Percentiles rank a stretch among this genome's conserved stretches.
Conservation (phyloP, 1,140 invertebrate genomes). For the Manduca sexta region DNA sequence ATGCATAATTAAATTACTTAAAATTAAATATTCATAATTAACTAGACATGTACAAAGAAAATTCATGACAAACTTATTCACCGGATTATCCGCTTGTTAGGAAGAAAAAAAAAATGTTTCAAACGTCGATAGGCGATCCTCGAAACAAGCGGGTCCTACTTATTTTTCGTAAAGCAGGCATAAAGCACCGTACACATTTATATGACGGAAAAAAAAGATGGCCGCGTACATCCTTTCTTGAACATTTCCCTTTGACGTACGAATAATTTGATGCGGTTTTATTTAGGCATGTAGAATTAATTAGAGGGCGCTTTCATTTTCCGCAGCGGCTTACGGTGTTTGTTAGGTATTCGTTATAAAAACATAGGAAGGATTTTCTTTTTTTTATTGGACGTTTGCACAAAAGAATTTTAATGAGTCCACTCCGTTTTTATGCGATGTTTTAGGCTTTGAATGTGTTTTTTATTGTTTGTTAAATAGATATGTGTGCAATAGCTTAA, state of each 20-base stretch:
- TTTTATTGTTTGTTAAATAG: not conserved
- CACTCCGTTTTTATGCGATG: not conserved
- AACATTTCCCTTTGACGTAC: slow-evolving; percentile 48
- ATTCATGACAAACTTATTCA: too few relatives aligned
- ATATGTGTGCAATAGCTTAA: not conserved
- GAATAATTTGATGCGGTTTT: slow-evolving; percentile 36
- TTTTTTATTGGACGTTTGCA: slow-evolving; percentile 41
- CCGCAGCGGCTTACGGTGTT: slow-evolving; percentile 30
- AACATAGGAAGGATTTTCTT: slow-evolving; percentile 36
- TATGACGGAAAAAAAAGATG: too few relatives aligned
- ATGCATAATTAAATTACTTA: too few relatives aligned
- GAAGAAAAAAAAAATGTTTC: too few relatives aligned
- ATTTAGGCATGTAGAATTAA: slow-evolving; percentile 36
- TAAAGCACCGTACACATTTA: too few relatives aligned
- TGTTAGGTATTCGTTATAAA: slow-evolving; percentile 54
- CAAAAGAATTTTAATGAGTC: slow-evolving; percentile 49
- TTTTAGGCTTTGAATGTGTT: not conserved
- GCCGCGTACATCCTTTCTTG: slow-evolving; percentile 23
- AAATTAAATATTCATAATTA: too few relatives aligned
- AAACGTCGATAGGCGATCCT: too few relatives aligned
- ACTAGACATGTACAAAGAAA: too few relatives aligned
- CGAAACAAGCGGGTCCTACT: too few relatives aligned
- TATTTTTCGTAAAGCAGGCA: too few relatives aligned
- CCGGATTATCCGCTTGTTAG: too few relatives aligned
- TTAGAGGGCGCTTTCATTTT: slow-evolving; percentile 53